These are phyloP conservation scores for Pantherophis guttatus DNA, from an alignment of 2,113 vertebrate species.

Conservation along the genomic window DNA sequence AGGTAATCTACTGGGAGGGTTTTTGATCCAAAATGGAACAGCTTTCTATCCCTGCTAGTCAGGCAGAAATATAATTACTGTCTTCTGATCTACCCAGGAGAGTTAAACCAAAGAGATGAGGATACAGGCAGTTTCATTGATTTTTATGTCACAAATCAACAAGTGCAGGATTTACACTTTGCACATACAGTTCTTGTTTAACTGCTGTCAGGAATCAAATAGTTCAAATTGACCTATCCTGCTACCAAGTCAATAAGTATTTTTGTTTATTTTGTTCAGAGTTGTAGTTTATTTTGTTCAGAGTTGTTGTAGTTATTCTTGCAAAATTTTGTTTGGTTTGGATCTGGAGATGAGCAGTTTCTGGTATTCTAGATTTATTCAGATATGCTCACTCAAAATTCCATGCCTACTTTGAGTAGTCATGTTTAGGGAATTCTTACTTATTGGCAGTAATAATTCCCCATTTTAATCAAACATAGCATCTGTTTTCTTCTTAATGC, in stretches of 20 bases:
- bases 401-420: not conserved
- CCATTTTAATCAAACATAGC: not conserved
- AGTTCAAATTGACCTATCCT: conserved; percentile 67
- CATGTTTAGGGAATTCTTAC: not conserved
- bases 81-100: conserved; percentile 69
- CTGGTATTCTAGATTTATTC: not conserved
- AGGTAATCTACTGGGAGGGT: conserved; percentile 66
- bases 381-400: not conserved
- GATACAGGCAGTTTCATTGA: conserved; percentile 72
- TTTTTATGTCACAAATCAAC: conserved; percentile 75
- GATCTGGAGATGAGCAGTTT: not conserved
- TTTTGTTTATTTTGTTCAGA: conserved; percentile 63
- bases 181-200: conserved; percentile 64
- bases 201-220: conserved; percentile 70
- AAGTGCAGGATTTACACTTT: conserved; percentile 72
- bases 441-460: not conserved
- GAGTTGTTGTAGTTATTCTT: conserved; percentile 46
- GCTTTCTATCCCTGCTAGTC: conserved; percentile 71
- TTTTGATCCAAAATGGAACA: conserved; percentile 73
- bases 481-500: not conserved
- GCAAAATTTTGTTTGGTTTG: conserved; percentile 50
- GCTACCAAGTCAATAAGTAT: conserved; percentile 64
- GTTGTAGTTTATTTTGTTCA: conserved; percentile 60
- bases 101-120: conserved; percentile 67
- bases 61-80: conserved; percentile 77